Conservation (phyloP, 2,113 vertebrate species). For the Ophiodon elongatus region DNA sequence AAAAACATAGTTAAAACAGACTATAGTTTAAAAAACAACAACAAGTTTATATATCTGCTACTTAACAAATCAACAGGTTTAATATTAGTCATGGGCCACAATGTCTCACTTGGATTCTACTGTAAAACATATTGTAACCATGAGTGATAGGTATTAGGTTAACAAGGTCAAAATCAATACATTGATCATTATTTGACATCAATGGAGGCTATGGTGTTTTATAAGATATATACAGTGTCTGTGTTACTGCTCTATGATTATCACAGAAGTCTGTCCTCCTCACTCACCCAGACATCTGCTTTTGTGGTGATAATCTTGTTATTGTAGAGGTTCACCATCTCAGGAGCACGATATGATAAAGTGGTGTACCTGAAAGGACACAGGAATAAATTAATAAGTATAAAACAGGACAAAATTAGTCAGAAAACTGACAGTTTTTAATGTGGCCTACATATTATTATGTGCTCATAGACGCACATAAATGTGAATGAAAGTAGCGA, state of each 20-base stretch:
- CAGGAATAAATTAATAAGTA: neutral
- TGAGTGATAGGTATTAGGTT: neutral
- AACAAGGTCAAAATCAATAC: neutral
- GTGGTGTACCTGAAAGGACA: slow-evolving; percentile 92
- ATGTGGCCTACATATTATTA: neutral
- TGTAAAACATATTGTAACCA: neutral
- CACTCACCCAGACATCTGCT: slow-evolving; percentile 96
- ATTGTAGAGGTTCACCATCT: slow-evolving; percentile 99
- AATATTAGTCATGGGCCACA: too few relatives aligned
- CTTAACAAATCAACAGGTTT: neutral
- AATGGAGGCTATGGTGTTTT: neutral
- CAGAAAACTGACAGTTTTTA: neutral
- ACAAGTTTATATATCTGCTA: neutral
- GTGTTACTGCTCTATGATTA: neutral
- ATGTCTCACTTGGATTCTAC: neutral
- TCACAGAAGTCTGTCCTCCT: neutral
- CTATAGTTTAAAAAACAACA: too few relatives aligned
- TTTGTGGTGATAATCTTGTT: slow-evolving; percentile 97
- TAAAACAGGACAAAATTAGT: neutral
- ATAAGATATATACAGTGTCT: neutral
- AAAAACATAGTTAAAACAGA: too few relatives aligned
- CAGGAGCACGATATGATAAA: slow-evolving; percentile 95
- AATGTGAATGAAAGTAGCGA: neutral
- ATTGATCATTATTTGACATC: neutral
- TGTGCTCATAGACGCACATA: neutral